A percentile compares a stretch with the other conserved stretches of the same genome.
Conservation (phyloP, 2,113 vertebrate species). For the Anguilla rostrata region DNA sequence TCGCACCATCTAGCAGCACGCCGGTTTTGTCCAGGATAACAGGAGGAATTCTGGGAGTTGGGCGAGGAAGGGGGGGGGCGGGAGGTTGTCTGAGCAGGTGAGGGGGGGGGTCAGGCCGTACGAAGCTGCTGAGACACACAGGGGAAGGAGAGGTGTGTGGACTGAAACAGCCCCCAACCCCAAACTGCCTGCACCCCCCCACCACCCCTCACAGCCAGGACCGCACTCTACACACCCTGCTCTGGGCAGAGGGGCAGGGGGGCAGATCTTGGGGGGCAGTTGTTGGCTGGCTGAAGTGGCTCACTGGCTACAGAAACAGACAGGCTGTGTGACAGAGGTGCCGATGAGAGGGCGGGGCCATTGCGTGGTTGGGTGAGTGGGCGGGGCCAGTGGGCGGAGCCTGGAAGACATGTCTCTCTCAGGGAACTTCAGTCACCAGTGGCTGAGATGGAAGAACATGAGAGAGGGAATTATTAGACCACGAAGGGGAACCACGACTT, state of each 20-base stretch:
- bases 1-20: neutral
- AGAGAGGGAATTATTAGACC: conserved; percentile 53
- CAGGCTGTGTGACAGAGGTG: neutral
- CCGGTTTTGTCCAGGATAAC: neutral
- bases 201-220: conserved; percentile 18
- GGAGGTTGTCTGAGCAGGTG: neutral
- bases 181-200: neutral
- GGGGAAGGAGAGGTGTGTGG: conserved; percentile 31
- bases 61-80: neutral
- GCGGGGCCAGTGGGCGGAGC: neutral
- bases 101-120: conserved; percentile 17
- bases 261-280: neutral
- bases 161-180: neutral
- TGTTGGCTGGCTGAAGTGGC: neutral
- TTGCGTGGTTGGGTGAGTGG: neutral
- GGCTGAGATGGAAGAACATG: conserved; percentile 63
- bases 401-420: conserved; percentile 50
- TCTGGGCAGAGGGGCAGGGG: too few species aligned
- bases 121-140: neutral
- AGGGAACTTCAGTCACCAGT: conserved; percentile 59
- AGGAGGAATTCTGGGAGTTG: neutral
- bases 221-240: neutral
- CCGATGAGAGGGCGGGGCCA: neutral
- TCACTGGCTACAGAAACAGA: neutral
- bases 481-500: conserved; percentile 30